Percentiles rank a stretch among this genome's conserved stretches.
Conservation (phyloP, 2,888 invertebrate species). For the Parnassius orleans region DNA sequence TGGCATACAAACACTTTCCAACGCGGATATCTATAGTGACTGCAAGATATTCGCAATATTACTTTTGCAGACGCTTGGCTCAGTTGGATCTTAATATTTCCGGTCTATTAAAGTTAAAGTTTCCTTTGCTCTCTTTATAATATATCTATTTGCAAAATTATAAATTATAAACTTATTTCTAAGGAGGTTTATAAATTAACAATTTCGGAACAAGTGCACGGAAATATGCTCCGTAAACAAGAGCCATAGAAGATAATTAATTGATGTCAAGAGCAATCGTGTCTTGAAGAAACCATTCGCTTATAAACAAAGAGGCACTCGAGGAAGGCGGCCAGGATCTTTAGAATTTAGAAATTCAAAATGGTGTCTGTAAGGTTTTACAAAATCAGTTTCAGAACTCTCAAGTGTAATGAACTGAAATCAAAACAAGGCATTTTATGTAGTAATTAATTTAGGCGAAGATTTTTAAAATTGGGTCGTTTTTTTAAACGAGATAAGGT, state of each 20-base stretch:
- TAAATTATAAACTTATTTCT: slow-evolving; percentile 17
- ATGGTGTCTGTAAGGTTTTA: slow-evolving; percentile 8
- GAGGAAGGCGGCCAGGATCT: slow-evolving; percentile 5
- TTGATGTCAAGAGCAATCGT: slow-evolving; percentile 25
- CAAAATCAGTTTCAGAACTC: slow-evolving; percentile 5
- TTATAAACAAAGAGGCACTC: slow-evolving; percentile 35
- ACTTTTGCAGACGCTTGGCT: no score
- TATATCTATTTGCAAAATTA: neutral
- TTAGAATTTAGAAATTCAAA: slow-evolving; percentile 20
- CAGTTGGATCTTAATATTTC: no score
- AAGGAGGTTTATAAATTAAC: slow-evolving; percentile 6
- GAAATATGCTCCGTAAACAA: slow-evolving; percentile 11
- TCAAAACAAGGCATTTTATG: neutral
- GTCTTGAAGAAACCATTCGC: slow-evolving; percentile 29
- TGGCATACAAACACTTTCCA: no score
- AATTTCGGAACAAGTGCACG: slow-evolving; percentile 17
- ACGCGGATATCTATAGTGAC: no score
- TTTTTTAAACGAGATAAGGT: no score
- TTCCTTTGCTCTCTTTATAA: no score
- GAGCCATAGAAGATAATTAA: slow-evolving; percentile 22
- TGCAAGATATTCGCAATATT: no score
- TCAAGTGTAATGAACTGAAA: slow-evolving; percentile 4
- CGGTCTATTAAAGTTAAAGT: no score
- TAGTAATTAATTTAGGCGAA: neutral
- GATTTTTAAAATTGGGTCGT: neutral